These are phyloP conservation scores for Spinus olivaceus DNA, from an alignment of 2,797 vertebrate genomes.

Conservation along the genomic window DNA sequence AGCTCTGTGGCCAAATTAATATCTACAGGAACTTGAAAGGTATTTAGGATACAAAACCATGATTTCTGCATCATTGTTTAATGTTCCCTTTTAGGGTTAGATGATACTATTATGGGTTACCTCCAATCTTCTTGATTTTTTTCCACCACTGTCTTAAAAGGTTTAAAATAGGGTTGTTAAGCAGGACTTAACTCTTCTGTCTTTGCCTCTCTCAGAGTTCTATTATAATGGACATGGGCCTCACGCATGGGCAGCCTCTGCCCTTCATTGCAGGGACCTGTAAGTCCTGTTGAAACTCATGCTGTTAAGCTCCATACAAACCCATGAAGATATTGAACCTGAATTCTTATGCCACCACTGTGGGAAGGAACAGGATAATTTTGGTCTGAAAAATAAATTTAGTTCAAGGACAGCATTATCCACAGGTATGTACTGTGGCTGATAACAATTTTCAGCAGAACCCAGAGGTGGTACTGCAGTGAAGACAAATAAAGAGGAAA, in stretches of 20 bases:
- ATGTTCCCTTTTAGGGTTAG: not conserved
- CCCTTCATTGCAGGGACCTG: not conserved
- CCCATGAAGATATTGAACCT: not conserved
- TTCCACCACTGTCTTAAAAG: not conserved
- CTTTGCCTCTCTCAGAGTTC: not conserved
- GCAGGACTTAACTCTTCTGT: not conserved
- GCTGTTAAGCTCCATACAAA: not conserved
- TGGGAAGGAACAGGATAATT: not conserved
- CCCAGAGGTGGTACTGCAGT: not conserved
- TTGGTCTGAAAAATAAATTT: not conserved
- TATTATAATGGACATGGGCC: not conserved
- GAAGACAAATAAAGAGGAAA: not conserved
- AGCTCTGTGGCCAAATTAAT: not conserved
- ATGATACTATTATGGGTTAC: not conserved
- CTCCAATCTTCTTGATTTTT: not conserved
- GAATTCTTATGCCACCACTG: not conserved
- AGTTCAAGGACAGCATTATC: not conserved
- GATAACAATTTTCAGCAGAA: not conserved
- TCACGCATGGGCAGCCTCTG: not conserved
- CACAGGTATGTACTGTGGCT: not conserved
- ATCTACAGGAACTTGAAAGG: not conserved
- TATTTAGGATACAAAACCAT: not conserved
- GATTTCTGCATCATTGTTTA: not conserved
- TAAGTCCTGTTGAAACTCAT: not conserved
- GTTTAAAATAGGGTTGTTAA: not conserved